Conservation (phyloP, 2,888 invertebrate genomes). For the Hyppa rectilinea region DNA sequence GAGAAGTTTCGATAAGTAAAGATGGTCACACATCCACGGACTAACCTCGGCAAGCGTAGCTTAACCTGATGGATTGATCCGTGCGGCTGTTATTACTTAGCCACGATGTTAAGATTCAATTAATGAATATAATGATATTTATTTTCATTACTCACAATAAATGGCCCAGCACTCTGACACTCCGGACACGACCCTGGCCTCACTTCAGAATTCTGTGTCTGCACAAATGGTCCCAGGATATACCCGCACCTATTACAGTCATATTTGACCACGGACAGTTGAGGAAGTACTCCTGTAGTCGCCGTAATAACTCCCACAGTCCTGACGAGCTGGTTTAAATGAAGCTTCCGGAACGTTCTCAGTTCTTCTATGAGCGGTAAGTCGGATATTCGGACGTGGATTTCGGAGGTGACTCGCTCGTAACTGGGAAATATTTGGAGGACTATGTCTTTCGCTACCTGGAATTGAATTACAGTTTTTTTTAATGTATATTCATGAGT, state of each 20-base stretch:
- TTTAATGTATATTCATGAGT: background rate
- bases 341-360: conserved; percentile 96
- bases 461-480: background rate
- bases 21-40: too few relatives aligned
- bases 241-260: conserved; percentile 99
- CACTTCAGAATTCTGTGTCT: conserved; percentile 97
- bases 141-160: conserved; percentile 96
- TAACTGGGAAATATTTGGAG: conserved; percentile 98
- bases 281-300: conserved; percentile 98
- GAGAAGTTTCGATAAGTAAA: too few relatives aligned
- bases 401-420: conserved; percentile 97
- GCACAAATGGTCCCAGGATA: conserved; percentile 98
- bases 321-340: conserved; percentile 98
- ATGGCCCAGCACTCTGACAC: conserved; percentile 99
- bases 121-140: too few relatives aligned
- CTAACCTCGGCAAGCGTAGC: too few relatives aligned
- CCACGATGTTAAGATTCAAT: too few relatives aligned
- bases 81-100: too few relatives aligned
- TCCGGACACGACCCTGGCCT: conserved; percentile 99
- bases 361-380: conserved; percentile 99
- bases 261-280: conserved; percentile 98
- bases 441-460: conserved; percentile 96
- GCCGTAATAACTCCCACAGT: conserved; percentile 97
- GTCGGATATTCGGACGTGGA: conserved; percentile 98
- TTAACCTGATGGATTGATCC: too few relatives aligned